Evolutionary conservation across 1,140 invertebrate species (phyloP), one percentile per base, ranked within the genome.

Genomic region (Leptinotarsa lineolata): DNA sequence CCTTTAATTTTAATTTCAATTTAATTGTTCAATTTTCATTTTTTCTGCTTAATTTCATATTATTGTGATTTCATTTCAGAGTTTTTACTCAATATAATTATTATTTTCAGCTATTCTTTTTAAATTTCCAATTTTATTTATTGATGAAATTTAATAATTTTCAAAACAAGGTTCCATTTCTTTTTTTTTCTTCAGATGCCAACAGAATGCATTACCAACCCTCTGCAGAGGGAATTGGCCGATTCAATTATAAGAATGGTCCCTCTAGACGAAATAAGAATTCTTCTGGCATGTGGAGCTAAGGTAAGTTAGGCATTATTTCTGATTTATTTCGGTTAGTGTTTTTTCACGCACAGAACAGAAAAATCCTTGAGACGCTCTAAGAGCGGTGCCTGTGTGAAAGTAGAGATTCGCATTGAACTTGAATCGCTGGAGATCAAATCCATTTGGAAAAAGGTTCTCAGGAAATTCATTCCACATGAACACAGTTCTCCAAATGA

Each of bases 211-310:
- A 90, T 90, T 75, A 82, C 87, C 2, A 93, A 93, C 83, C 91
- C 92, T 22, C 86, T 95, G 64, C 94, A 96, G 86, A 88, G 95
- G 73, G 93, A 96, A 83, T 85, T 97, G 68, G 95, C 94, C 0
- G 95, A 97, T 85, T 92, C 92, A 77, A 96, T 97, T 81, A 95
- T 95, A 66, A 90, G 93, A 48, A 91, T 95, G 88, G 93, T 94
- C 60, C 89, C 94, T 1, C 81, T 96, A 72, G 93, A 95, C 79
- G 95, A 97, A 79, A 92, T 97, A 24, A 87, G 94, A 48, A 95
- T 95, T 70, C 86, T 95, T 2, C 83, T 95, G 59, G 93, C 94
- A 4, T 94, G 92, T 83, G 94, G 94, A 22, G 94, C 94, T 16
- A 94, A 94, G 85, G 91, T 92, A 74, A 88, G 88, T 45, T 79